A percentile compares a stretch with the other conserved stretches of the same genome.
phyloP scores from a whole-genome alignment of 53 echinoderm and acorn worm genomes.

The Zoroaster sp. region DNA sequence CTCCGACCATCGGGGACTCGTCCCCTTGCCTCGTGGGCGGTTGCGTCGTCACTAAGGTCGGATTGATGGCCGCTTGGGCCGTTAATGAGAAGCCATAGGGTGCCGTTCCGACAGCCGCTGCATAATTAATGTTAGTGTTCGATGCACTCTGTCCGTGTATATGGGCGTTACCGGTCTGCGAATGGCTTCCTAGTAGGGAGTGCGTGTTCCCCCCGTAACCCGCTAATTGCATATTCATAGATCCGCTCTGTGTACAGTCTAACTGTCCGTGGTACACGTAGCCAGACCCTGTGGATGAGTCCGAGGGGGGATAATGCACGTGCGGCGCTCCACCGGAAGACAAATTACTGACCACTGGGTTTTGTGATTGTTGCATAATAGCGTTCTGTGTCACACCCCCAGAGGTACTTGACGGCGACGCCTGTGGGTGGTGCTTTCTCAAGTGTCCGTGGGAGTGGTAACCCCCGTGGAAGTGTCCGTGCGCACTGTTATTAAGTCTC shows the following conservation, averaged over 20 bases:
- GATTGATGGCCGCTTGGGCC: constrained; percentile 68
- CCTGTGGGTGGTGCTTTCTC: constrained; percentile 51
- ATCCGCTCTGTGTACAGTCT: constrained; percentile 69
- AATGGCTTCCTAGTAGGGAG: constrained; percentile 31
- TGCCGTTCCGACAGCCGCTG: constrained; percentile 26
- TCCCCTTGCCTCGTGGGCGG: constrained; percentile 67
- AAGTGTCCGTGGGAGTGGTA: constrained; percentile 72
- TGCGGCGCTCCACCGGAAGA: constrained; percentile 63
- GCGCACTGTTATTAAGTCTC: constrained; percentile 64
- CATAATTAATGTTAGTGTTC: constrained; percentile 44
- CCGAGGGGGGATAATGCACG: constrained; percentile 54
- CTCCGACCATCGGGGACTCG: constrained; percentile 98
- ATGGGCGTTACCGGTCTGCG: background rate
- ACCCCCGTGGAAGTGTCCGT: constrained; percentile 65
- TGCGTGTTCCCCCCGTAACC: constrained; percentile 49
- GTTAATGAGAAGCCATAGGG: constrained; percentile 72
- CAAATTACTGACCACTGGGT: constrained; percentile 46
- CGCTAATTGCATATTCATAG: constrained; percentile 77
- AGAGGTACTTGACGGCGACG: constrained; percentile 6
- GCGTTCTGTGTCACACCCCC: constrained; percentile 6
- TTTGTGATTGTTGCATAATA: constrained; percentile 9
- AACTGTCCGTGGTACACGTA: constrained; percentile 75
- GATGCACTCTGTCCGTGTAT: constrained; percentile 56
- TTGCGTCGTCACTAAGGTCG: constrained; percentile 76
- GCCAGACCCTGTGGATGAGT: constrained; percentile 16